These are phyloP conservation scores for Mnemiopsis leidyi DNA, from an alignment of 37 sponge, comb jelly and placozoan genomes.

Conservation along the genomic window DNA sequence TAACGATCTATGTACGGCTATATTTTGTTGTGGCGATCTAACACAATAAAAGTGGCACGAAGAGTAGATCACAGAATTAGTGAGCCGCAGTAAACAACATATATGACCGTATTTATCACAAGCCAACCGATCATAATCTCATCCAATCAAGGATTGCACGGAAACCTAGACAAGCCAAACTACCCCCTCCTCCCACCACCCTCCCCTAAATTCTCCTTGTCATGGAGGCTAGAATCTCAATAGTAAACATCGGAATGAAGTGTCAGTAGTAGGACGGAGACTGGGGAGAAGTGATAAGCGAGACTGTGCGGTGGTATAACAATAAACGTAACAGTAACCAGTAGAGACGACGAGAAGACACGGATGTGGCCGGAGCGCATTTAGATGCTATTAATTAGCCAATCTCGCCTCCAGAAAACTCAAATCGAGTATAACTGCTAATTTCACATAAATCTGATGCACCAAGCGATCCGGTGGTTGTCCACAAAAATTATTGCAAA, in stretches of 20 bases:
- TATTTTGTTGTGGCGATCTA: background rate
- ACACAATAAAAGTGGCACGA: background rate
- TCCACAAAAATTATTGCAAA: background rate
- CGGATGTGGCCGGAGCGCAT: slow-evolving; percentile 33
- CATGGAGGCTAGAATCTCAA: no score
- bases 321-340: slow-evolving; percentile 54
- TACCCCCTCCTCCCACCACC: background rate
- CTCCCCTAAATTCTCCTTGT: background rate
- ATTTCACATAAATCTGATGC: slow-evolving; percentile 23
- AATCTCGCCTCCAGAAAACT: slow-evolving; percentile 48
- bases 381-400: slow-evolving; percentile 64
- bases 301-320: slow-evolving; percentile 23
- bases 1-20: background rate
- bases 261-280: no score
- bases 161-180: background rate
- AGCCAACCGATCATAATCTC: background rate
- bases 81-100: background rate
- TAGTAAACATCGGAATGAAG: no score
- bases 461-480: background rate
- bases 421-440: slow-evolving; percentile 64
- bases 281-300: background rate
- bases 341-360: background rate
- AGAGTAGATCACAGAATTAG: background rate
- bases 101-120: background rate
- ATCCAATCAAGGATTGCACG: background rate